Conservation (phyloP, 2,113 vertebrate species). For the rat (Rattus norvegicus) region DNA sequence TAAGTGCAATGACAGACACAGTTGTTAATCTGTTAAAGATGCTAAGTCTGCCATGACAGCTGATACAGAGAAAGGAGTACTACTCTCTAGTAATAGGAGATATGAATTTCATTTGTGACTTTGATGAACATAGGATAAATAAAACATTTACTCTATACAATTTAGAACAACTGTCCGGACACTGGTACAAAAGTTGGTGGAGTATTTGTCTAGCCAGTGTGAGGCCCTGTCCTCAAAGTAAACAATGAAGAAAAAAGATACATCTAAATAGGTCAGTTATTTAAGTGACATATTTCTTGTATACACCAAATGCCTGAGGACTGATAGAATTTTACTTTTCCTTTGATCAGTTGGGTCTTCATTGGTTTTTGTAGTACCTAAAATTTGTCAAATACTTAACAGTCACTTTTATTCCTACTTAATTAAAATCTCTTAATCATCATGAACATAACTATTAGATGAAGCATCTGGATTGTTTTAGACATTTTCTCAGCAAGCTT, state of each 20-base stretch:
- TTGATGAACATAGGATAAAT: constrained; percentile 2
- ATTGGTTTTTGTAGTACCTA: constrained; percentile 20
- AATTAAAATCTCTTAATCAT: not conserved
- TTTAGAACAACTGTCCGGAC: constrained; percentile 33
- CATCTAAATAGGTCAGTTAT: not conserved
- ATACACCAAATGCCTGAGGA: not conserved
- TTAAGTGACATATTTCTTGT: not conserved
- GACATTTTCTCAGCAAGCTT: not conserved
- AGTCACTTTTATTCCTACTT: not conserved
- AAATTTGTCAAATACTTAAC: constrained; percentile 3
- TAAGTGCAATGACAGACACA: not conserved
- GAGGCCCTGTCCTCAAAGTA: not conserved
- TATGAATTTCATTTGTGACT: constrained; percentile 15
- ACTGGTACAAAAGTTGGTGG: not conserved
- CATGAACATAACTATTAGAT: not conserved
- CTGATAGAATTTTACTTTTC: constrained; percentile 41
- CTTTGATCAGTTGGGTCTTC: not conserved
- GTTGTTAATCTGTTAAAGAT: constrained; percentile 24
- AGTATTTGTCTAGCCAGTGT: not conserved
- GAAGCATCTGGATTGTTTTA: constrained; percentile 10
- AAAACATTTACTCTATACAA: constrained; percentile 28
- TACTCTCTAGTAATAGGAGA: not conserved
- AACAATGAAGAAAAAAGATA: not conserved
- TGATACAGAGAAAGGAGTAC: not conserved
- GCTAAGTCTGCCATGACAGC: not conserved